These are phyloP conservation scores for Antheraea mylitta DNA, from an alignment of 1,140 invertebrate species.

Conservation along the genomic window DNA sequence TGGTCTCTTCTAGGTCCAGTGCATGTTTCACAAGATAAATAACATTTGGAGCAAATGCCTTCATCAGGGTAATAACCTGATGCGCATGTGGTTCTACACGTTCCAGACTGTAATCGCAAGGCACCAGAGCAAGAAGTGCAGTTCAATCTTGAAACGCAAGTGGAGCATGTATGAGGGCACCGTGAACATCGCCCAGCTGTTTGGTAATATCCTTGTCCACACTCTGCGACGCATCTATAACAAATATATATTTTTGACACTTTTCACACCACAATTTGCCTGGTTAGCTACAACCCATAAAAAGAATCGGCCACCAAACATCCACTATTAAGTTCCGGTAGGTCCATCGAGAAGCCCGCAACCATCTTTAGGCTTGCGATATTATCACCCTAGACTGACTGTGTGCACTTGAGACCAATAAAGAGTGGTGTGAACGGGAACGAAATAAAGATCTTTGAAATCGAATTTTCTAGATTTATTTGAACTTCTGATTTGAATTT, in stretches of 20 bases:
- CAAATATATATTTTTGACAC: slow-evolving; percentile 24
- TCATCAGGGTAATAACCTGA: slow-evolving; percentile 89
- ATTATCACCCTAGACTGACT: too few relatives aligned
- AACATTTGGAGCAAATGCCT: slow-evolving; percentile 89
- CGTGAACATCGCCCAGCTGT: slow-evolving; percentile 84
- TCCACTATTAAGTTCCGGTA: too few relatives aligned
- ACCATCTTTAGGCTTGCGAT: too few relatives aligned
- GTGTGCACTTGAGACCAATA: too few relatives aligned
- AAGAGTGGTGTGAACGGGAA: too few relatives aligned
- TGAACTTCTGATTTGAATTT: too few relatives aligned
- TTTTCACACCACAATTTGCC: background rate
- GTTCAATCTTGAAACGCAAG: slow-evolving; percentile 86
- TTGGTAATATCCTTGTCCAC: slow-evolving; percentile 86
- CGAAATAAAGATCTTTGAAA: too few relatives aligned
- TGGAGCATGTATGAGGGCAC: slow-evolving; percentile 87
- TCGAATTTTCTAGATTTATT: too few relatives aligned
- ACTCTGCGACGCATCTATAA: slow-evolving; percentile 84
- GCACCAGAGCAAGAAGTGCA: slow-evolving; percentile 87
- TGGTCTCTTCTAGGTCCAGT: slow-evolving; percentile 87
- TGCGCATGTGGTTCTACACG: slow-evolving; percentile 87
- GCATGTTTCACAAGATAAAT: slow-evolving; percentile 85
- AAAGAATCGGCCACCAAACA: too few relatives aligned
- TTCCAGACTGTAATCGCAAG: slow-evolving; percentile 88
- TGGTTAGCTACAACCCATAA: too few relatives aligned
- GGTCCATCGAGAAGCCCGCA: too few relatives aligned